Evolutionary conservation across 2,888 invertebrate genomes (phyloP).

Genomic region (Hemistola chrysoprasaria): DNA sequence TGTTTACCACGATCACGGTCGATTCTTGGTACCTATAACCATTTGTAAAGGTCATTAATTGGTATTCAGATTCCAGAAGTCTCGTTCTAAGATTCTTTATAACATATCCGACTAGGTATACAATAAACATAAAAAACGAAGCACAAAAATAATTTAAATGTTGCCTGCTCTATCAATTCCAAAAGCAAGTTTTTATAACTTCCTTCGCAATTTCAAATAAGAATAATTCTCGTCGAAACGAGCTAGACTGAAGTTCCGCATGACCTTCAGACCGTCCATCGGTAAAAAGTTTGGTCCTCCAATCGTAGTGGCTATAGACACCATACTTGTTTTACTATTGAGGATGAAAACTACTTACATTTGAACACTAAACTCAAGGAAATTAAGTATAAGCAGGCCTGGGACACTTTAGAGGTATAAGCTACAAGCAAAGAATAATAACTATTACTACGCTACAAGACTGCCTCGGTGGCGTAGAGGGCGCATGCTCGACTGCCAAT

Average conservation of each 20-base stretch:
- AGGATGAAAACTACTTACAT: too few relatives aligned
- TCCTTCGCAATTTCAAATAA: slow-evolving; percentile 55
- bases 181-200: slow-evolving; percentile 54
- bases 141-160: slow-evolving; percentile 32
- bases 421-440: too few relatives aligned
- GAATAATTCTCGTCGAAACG: slow-evolving; percentile 43
- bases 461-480: too few relatives aligned
- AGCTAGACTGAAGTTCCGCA: slow-evolving; percentile 61
- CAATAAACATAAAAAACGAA: slow-evolving; percentile 21
- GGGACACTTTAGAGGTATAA: too few relatives aligned
- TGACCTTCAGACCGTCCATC: slow-evolving; percentile 68
- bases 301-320: slow-evolving; percentile 14
- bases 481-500: too few relatives aligned
- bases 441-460: too few relatives aligned
- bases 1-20: too few relatives aligned
- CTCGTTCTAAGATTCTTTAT: slow-evolving; percentile 6
- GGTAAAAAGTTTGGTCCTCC: slow-evolving; percentile 51
- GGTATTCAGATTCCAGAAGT: not conserved
- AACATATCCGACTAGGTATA: slow-evolving; percentile 2
- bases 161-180: slow-evolving; percentile 45
- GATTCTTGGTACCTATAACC: too few relatives aligned
- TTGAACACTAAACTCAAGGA: too few relatives aligned
- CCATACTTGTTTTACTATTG: slow-evolving; percentile 2
- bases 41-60: too few relatives aligned
- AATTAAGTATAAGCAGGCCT: too few relatives aligned